These are phyloP conservation scores for Datnioides undecimradiatus DNA, from an alignment of 2,113 vertebrate species.

Conservation along the genomic window DNA sequence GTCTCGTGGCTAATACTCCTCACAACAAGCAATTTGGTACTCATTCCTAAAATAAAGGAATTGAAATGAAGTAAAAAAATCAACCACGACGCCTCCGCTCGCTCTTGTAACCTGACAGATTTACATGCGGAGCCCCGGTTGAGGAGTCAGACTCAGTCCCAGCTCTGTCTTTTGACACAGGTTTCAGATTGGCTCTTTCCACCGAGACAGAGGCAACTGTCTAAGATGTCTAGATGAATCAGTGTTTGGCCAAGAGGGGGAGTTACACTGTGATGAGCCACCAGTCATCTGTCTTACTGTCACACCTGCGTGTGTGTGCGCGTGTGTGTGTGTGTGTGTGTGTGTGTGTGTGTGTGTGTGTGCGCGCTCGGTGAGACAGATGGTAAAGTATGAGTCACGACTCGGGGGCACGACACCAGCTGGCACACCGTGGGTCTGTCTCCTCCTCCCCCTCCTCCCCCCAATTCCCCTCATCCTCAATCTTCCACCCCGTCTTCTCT, in stretches of 20 bases:
- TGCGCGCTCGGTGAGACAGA: constrained; percentile 74
- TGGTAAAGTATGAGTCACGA: constrained; percentile 83
- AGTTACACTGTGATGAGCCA: constrained; percentile 52
- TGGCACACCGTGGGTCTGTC: constrained; percentile 76
- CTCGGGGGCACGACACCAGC: constrained; percentile 83
- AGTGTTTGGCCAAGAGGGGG: constrained; percentile 60
- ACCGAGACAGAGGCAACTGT: constrained; percentile 49
- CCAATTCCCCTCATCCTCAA: constrained; percentile 30
- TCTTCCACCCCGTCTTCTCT: constrained; percentile 65
- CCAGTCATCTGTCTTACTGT: constrained; percentile 65
- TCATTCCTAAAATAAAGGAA: background rate
- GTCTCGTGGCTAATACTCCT: background rate
- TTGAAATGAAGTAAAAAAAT: background rate
- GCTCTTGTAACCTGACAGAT: background rate
- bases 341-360: constrained; percentile 24
- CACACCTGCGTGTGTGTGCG: constrained; percentile 56
- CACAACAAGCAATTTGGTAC: background rate
- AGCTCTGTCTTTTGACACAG: constrained; percentile 10
- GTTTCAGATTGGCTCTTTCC: constrained; percentile 36
- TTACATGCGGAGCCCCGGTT: background rate
- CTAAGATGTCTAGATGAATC: constrained; percentile 64
- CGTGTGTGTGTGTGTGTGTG: constrained; percentile 31
- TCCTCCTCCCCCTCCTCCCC: constrained; percentile 20
- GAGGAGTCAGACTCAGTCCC: background rate
- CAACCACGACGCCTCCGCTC: background rate